Evolutionary conservation across 2,797 vertebrate genomes (phyloP), one percentile per base, ranked within the genome.

Genomic region (Mustela erminea): DNA sequence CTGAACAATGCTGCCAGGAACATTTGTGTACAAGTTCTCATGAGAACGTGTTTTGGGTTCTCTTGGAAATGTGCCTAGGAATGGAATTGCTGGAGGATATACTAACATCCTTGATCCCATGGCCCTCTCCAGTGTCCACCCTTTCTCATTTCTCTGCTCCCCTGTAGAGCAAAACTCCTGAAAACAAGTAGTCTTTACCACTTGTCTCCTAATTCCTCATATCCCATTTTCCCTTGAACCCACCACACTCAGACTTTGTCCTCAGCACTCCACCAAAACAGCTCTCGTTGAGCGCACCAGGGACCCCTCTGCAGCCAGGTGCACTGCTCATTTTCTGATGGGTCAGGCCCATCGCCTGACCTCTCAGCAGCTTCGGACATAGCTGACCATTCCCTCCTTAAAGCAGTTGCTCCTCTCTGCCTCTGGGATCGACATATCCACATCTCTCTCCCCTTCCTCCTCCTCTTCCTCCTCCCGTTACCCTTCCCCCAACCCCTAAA

Each of bases 91-190:
- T 43, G 46, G 25, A 46, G 90, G 32, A 20, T 12, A 18, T 10
- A 7, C 68, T 72, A 66, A 83, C 52, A 87, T 41, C 81, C 78
- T 70, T 72, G 84, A 81, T 41, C 29, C 43, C 13, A 6, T 1
- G 27, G 38, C 21, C 58, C 20, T 70, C 35, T 87, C 78, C 74
- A 62, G 60, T 52, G 41, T 35, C n/a, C 56, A 81, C 20, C 2
- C 85, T 81, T 92, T 95, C 64, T 87, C 82, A 14, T 41, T 95
- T 20, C 62, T 84, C n/a, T 87, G 81, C 5, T 82, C 74, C 72
- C 27, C 23, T 68, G 60, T 25, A 78, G 5, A 62, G 64, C 43
- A 81, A 87, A 95, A 68, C 70, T 87, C 38, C 58, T 43, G 14
- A 66, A 77, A 93, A 68, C 43, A 88, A 75, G 14, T 74, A 56